Conservation (phyloP, 1,140 invertebrate species). For the Anoplophora glabripennis region DNA sequence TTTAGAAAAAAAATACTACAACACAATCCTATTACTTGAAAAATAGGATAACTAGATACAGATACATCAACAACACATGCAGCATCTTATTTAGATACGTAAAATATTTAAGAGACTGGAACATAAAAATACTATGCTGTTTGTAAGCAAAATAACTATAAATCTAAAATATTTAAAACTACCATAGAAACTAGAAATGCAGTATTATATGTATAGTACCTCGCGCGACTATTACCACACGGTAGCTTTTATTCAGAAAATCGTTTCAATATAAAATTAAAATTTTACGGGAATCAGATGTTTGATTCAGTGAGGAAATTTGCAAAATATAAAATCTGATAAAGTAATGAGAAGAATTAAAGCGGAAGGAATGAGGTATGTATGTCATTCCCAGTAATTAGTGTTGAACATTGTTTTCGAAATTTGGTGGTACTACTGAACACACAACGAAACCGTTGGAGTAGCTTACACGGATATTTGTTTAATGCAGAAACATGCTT, state of each 20-base stretch:
- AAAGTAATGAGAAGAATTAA: slow-evolving; percentile 1
- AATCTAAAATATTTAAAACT: slow-evolving; percentile 10
- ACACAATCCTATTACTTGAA: too few species aligned
- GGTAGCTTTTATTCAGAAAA: not conserved
- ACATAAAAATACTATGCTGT: slow-evolving; percentile 8
- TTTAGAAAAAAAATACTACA: too few species aligned
- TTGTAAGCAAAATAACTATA: slow-evolving; percentile 10
- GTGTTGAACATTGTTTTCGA: slow-evolving; percentile 1
- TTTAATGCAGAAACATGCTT: too few species aligned
- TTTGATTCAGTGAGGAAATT: not conserved
- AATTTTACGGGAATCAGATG: not conserved
- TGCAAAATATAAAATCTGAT: slow-evolving; percentile 17
- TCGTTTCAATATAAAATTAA: slow-evolving; percentile 3
- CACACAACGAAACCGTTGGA: too few species aligned
- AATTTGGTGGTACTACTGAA: too few species aligned
- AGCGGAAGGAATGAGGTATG: slow-evolving; percentile 10
- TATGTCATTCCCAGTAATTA: not conserved
- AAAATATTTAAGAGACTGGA: slow-evolving; percentile 2
- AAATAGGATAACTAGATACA: too few species aligned
- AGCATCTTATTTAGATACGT: not conserved
- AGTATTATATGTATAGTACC: too few species aligned
- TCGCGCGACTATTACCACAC: slow-evolving; percentile 1
- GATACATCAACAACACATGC: too few species aligned
- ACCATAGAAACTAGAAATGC: not conserved
- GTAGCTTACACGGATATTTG: too few species aligned